Evolutionary conservation across 2,888 invertebrate species (phyloP).

Genomic region (Deroplatys truncata): DNA sequence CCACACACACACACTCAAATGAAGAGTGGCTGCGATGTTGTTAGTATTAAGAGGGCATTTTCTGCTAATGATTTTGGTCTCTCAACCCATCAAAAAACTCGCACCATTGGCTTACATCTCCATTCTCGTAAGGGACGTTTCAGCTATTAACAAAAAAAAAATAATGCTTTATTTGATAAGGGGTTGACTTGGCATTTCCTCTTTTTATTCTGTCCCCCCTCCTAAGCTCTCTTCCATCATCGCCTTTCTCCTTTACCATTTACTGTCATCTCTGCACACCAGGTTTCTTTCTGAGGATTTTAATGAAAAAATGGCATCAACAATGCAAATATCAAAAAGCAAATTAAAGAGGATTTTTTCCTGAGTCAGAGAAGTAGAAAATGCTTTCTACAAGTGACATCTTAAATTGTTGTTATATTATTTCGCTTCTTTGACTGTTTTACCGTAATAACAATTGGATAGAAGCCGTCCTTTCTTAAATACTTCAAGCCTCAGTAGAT

Average conservation of each 20-base stretch:
- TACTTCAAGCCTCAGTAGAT: no score
- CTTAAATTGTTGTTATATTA: not conserved
- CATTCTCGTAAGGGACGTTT: not conserved
- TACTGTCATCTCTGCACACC: not conserved
- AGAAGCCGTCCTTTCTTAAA: no score
- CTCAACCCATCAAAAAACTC: not conserved
- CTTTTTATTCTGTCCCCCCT: not conserved
- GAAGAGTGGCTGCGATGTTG: conserved; percentile 7
- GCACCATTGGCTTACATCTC: not conserved
- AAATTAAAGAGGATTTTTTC: not conserved
- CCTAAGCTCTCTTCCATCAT: not conserved
- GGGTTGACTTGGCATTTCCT: not conserved
- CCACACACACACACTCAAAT: conserved; percentile 1
- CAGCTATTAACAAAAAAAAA: not conserved
- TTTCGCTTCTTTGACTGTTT: not conserved
- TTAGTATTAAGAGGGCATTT: not conserved
- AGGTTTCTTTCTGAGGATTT: not conserved
- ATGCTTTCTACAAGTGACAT: not conserved
- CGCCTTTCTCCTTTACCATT: not conserved
- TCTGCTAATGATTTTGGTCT: not conserved
- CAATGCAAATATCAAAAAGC: not conserved
- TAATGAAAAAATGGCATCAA: not conserved
- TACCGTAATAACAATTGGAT: no score
- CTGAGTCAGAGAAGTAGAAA: not conserved
- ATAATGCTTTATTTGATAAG: not conserved